These are phyloP conservation scores for Spisula subtruncata DNA, from an alignment of 2,888 invertebrate genomes.

Conservation along the genomic window DNA sequence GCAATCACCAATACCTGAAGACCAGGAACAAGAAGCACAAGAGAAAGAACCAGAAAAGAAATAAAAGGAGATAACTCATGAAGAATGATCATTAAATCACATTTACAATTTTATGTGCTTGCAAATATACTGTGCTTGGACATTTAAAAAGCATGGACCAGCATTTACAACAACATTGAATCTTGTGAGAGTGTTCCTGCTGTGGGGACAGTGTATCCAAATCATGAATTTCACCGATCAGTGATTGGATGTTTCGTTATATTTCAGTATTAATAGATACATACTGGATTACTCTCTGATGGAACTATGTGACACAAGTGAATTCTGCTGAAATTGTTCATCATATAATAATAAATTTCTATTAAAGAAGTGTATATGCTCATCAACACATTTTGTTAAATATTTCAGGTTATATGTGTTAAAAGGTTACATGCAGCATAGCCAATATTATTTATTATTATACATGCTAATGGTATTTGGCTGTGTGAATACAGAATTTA, in stretches of 20 bases:
- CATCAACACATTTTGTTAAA: not conserved
- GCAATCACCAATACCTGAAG: slow-evolving; percentile 80
- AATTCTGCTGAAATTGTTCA: not conserved
- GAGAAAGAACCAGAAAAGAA: slow-evolving; percentile 46
- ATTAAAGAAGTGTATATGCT: not conserved
- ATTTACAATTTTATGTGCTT: not conserved
- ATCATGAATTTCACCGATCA: not conserved
- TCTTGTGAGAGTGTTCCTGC: not conserved
- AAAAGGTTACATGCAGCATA: not conserved
- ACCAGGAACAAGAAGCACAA: slow-evolving; percentile 62
- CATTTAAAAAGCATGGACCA: not conserved
- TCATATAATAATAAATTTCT: not conserved
- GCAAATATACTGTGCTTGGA: not conserved
- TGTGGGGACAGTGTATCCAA: not conserved
- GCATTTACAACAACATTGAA: slow-evolving; percentile 18
- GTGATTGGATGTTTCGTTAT: not conserved
- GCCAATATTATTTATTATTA: not conserved
- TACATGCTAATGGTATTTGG: not conserved
- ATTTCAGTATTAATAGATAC: not conserved
- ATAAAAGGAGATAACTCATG: slow-evolving; percentile 23
- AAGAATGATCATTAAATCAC: not conserved
- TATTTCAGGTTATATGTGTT: not conserved
- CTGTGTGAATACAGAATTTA: not conserved
- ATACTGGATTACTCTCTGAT: not conserved
- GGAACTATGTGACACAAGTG: not conserved